Base-by-base conservation (phyloP, 2,797 vertebrate species). In the Enoplosus armatus region DNA sequence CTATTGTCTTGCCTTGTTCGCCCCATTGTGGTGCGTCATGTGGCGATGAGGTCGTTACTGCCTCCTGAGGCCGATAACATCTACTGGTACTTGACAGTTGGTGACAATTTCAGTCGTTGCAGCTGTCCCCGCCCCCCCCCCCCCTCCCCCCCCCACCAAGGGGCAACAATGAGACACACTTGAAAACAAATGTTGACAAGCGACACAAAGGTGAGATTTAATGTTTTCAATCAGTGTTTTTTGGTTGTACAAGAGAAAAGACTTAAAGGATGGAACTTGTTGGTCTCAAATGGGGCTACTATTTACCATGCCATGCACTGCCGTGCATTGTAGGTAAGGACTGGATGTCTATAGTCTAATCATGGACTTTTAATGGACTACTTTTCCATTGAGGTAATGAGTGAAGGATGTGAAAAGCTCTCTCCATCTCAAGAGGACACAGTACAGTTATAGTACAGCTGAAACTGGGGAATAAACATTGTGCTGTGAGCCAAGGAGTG, bases 321-420 rank as follows among this genome's bases (percentile, higher is more conserved):
- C 8, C 3, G 24, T 24, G 27, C 24, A 6, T 11, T 65, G 35
- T 27, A 27, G 27, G 0, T 11, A 55, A 43, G 6, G n/a, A 72
- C 7, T 70, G 11, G 50, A 59, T 3, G 8, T 39, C 26, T 75
- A 33, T 6, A 26, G 39, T 27, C 47, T 51, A 61, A 39, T 47
- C 22, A 60, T 54, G n/a, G 8, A 27, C 37, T 72, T 66, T 56
- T 29, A 51, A 29, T 58, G 4, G 9, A 65, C n/a, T 50, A 6
- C 51, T 47, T 53, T 41, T 31, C 26, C 22, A 29, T 3, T 54
- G 3, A 60, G 43, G 6, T 20, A 51, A 53, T 33, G 20, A 27
- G 8, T 43, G 16, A 77, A 29, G 16, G 14, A 33, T 50, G 67
- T 79, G 14, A 75, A 63, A 62, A 24, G 6, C 51, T 60, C 24